Base-by-base conservation (phyloP, 53 echinoderm and acorn worm genomes). In the Glandiceps talaboti region DNA sequence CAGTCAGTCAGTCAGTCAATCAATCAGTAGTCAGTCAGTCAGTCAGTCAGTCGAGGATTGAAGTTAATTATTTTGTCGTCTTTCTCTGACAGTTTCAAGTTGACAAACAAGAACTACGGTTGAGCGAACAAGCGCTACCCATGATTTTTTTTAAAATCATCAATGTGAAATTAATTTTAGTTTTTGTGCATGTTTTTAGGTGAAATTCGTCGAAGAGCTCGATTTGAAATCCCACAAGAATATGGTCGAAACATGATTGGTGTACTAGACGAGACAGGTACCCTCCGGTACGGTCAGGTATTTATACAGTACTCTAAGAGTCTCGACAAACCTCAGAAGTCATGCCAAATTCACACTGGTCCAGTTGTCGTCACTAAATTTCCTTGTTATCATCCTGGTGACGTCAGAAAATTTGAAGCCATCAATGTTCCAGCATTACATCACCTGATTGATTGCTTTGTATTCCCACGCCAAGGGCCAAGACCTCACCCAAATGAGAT, bases 401-500 rank as follows among this genome's bases (percentile, higher is more conserved):
- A 81, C 30, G 30, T 81, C 28, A 64, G 81, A 25, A 81, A 81
- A 73, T 81, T 81, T 29, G 32, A 73, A 29, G 81, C 81, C 29
- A 73, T 81, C 27, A 73, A 81, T 81, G 81, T 81, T 30, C 73
- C 81, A 81, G 73, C 28, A 14, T 74, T 81, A 27, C 81, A 81
- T 28, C 81, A 81, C 73, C 0, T 81, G 74, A 31, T 81, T 14
- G 81, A 81, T 73, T 81, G 81, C 27, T 20, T 81, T 30, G 81
- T 81, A 14, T 81, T 81, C 27, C 81, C 81, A 1, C 73, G 33
- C 28, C 73, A 26, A 27, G 81, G 81, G 32, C 10, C 25, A 28
- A 1, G 81, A 1, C 73, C 81, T 73, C 81, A 81, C 28, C 81
- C 81, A 29, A 33, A 81, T 31, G 81, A 81, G n/a, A 81, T 81